Base-by-base conservation (phyloP, 2,797 vertebrate species). In the Xenentodon cancila region DNA sequence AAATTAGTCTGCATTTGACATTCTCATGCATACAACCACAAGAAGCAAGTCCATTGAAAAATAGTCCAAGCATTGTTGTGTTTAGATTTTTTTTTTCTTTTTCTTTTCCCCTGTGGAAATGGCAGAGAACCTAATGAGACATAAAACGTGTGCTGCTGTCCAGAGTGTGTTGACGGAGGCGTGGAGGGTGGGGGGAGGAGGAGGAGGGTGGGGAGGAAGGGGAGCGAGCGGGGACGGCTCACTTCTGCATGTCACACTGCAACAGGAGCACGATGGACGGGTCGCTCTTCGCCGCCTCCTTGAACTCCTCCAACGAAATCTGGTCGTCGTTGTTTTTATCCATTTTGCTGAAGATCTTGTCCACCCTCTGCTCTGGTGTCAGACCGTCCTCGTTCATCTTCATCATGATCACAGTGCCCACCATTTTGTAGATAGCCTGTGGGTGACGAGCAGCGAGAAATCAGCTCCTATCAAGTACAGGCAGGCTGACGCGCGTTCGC, bases 1-100 rank as follows among this genome's bases (percentile, higher is more conserved):
- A 96, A 96, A 95, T 96, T 92, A 95, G 95, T 96, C 94, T 96
- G 97, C 97, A 95, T 95, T 96, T 97, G 93, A 98, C 96, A 98
- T 98, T 98, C 96, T 98, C 98, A 99, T 99, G 98, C 98, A 99
- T 96, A 96, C 95, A 93, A 98, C 97, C 97, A 99, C 97, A 97
- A 96, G 96, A 98, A 99, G 96, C 96, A 94, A 97, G 96, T 99
- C 96, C 96, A 95, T 97, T 96, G 94, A 96, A 96, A 97, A 97
- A 95, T 96, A 96, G 97, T 99, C 97, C 97, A 96, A 96, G 96
- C 96, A 95, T 93, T 88, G 78, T 80, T 71, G 73, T 71, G 61
- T 59, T 80, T 44, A 8, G 17, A 72, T 85, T 76, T 77, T 80
- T 78, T 80, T 25, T 47, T 66, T 73, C 63, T 53, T 71, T 43